A percentile compares a stretch with the other conserved stretches of the same genome.
These are phyloP conservation scores for Catocala fraxini DNA, from an alignment of 2,888 invertebrate genomes.

Conservation along the genomic window DNA sequence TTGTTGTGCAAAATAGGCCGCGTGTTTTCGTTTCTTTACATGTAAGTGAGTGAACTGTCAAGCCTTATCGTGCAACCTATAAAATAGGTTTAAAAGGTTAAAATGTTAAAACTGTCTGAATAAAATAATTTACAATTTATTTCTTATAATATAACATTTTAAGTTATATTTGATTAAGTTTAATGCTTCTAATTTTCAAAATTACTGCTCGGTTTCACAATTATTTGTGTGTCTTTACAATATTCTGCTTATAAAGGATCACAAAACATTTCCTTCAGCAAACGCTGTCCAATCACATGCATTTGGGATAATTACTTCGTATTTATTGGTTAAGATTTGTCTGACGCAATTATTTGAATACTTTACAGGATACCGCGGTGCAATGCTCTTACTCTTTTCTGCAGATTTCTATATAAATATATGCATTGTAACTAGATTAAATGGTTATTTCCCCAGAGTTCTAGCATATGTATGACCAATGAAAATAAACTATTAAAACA, in stretches of 20 bases:
- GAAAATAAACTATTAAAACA: no score
- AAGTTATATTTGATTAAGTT: no score
- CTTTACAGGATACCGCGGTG: slow-evolving; percentile 45
- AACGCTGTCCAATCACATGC: slow-evolving; percentile 44
- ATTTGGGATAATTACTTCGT: slow-evolving; percentile 14
- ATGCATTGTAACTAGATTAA: no score
- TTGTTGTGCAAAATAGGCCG: slow-evolving; percentile 44
- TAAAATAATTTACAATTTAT: no score
- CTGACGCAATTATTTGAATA: slow-evolving; percentile 69
- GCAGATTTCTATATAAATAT: no score
- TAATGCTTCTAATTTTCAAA: no score
- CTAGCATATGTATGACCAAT: no score
- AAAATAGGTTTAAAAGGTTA: not conserved
- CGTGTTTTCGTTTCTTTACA: slow-evolving; percentile 55
- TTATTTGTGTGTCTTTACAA: not conserved
- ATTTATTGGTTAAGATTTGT: slow-evolving; percentile 44
- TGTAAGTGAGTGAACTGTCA: slow-evolving; percentile 12
- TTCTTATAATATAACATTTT: no score
- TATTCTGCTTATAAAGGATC: slow-evolving; percentile 34
- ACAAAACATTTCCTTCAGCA: slow-evolving; percentile 8
- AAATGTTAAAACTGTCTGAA: not conserved
- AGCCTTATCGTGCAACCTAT: not conserved
- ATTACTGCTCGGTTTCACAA: no score
- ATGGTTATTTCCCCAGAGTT: no score
- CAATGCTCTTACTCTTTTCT: not conserved